phyloP scores from a whole-genome alignment of 2,797 vertebrate species.

The Ptychadena robeensis region DNA sequence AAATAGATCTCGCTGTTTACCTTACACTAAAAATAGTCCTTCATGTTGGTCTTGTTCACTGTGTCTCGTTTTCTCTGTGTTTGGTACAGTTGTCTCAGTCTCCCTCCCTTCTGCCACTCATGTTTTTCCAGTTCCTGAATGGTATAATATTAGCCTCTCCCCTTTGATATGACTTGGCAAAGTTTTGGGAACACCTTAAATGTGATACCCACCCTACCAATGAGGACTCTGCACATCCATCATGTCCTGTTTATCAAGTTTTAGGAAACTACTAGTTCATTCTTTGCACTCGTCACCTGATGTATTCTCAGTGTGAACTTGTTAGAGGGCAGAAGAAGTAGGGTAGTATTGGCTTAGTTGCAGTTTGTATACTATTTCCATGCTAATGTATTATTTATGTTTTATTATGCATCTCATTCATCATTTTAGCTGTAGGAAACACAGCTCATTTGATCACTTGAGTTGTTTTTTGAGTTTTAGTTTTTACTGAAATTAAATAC shows the following conservation, averaged over 20 bases:
- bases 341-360: too few relatives aligned
- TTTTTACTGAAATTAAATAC: too few relatives aligned
- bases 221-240: background rate
- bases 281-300: background rate
- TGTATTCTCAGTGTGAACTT: too few relatives aligned
- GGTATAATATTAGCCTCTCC: constrained; percentile 17
- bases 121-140: constrained; percentile 18
- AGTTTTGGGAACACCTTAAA: constrained; percentile 9
- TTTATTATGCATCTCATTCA: too few relatives aligned
- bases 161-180: constrained; percentile 2
- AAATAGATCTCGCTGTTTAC: constrained; percentile 18
- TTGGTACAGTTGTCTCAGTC: background rate
- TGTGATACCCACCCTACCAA: background rate
- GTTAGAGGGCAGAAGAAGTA: too few relatives aligned
- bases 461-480: too few relatives aligned
- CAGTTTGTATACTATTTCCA: too few relatives aligned
- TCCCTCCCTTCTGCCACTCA: constrained; percentile 1
- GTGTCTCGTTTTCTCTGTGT: background rate
- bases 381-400: too few relatives aligned
- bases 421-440: too few relatives aligned
- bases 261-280: too few relatives aligned
- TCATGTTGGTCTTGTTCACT: background rate
- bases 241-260: background rate
- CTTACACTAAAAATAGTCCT: background rate
- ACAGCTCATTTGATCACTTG: too few relatives aligned